Percentiles rank a stretch among this genome's conserved stretches.
phyloP scores from a whole-genome alignment of 2,888 invertebrate species.

The Tenodera sinensis region DNA sequence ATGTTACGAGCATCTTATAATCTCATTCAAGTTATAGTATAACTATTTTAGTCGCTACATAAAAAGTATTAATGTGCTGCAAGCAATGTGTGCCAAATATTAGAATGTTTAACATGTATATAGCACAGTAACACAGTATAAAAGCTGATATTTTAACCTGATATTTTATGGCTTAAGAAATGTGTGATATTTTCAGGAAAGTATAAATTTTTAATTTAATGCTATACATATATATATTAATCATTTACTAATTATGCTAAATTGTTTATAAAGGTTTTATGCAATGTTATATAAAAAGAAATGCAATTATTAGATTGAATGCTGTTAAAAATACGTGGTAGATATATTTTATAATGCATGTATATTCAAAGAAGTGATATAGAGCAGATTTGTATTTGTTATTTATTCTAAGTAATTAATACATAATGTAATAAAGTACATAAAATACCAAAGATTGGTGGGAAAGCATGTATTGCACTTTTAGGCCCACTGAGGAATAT shows the following conservation, averaged over 20 bases:
- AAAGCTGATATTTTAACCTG: not conserved
- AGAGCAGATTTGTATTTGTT: not conserved
- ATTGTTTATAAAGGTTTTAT: not conserved
- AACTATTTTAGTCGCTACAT: not conserved
- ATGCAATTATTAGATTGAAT: not conserved
- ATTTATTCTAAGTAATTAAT: too few relatives aligned
- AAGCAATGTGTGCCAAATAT: not conserved
- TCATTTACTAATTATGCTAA: not conserved
- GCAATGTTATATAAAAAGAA: not conserved
- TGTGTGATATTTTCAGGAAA: not conserved
- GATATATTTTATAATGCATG: not conserved
- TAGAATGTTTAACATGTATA: not conserved
- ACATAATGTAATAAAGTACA: too few relatives aligned
- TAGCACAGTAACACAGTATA: not conserved
- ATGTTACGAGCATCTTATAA: not conserved
- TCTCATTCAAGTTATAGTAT: not conserved
- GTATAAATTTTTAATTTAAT: not conserved
- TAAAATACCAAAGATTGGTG: not conserved
- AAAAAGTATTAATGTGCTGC: not conserved
- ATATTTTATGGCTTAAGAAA: not conserved
- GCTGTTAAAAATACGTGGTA: not conserved
- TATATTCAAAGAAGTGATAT: not conserved
- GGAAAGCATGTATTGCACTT: not conserved
- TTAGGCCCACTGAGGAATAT: too few relatives aligned
- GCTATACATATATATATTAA: not conserved